phyloP scores from a whole-genome alignment of 2,888 invertebrate species.

The Stramonita haemastoma region DNA sequence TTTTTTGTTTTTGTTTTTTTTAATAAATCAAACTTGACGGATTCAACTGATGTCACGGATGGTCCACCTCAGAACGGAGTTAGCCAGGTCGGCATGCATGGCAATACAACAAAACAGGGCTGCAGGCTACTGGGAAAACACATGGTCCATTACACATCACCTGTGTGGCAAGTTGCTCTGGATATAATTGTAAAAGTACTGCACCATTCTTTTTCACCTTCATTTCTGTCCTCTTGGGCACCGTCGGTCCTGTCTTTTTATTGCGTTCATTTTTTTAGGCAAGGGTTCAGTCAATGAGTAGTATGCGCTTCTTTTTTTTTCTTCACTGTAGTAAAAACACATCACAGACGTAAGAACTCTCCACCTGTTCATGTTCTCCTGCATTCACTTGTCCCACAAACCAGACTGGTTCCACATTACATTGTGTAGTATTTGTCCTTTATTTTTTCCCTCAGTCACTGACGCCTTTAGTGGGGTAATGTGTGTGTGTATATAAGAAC shows the following conservation, averaged over 20 bases:
- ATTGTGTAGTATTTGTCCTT: background rate
- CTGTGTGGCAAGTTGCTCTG: background rate
- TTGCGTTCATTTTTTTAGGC: slow-evolving; percentile 5
- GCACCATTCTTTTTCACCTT: too few species aligned
- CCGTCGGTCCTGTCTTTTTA: background rate
- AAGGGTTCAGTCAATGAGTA: background rate
- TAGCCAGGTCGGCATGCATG: background rate
- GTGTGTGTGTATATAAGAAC: too few species aligned
- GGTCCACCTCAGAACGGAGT: background rate
- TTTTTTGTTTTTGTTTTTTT: too few species aligned
- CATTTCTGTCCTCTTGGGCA: too few species aligned
- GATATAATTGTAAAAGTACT: too few species aligned
- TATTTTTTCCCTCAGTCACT: background rate
- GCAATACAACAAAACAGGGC: background rate
- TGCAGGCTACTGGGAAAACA: background rate
- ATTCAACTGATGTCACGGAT: background rate
- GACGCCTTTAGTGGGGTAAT: too few species aligned
- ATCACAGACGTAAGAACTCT: too few species aligned
- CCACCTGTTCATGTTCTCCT: background rate
- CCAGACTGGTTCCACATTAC: background rate
- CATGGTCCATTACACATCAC: background rate
- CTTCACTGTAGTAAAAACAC: too few species aligned
- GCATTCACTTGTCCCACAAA: background rate
- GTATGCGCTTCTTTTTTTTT: too few species aligned
- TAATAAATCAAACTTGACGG: too few species aligned